Conservation (phyloP, 2,888 invertebrate species). For the Sycophila texana region DNA sequence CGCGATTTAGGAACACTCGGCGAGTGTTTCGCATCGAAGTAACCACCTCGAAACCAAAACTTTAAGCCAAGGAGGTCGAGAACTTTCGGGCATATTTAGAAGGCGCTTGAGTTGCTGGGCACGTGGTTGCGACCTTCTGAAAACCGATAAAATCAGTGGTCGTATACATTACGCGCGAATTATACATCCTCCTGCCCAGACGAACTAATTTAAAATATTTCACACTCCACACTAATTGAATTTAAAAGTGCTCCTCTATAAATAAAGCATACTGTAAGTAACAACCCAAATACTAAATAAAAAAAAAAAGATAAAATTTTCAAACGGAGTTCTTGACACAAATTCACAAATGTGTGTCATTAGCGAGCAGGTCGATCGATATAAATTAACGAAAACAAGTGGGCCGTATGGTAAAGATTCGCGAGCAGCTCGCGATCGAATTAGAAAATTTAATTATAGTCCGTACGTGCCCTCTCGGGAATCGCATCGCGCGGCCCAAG, state of each 20-base stretch:
- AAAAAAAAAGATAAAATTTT: too few species aligned
- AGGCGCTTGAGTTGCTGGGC: conserved; percentile 31
- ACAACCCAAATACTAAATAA: too few species aligned
- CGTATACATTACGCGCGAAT: background rate
- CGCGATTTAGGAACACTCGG: conserved; percentile 6
- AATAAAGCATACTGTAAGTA: too few species aligned
- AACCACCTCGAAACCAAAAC: background rate
- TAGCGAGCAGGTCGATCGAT: too few species aligned
- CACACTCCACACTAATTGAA: too few species aligned
- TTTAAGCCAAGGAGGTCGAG: conserved; percentile 14
- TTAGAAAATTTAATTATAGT: conserved; percentile 47
- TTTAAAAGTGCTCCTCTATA: too few species aligned
- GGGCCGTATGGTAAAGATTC: background rate
- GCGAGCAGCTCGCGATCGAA: conserved; percentile 3
- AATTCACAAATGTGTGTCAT: too few species aligned
- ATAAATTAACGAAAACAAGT: too few species aligned
- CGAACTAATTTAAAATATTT: too few species aligned
- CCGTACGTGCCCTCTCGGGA: background rate
- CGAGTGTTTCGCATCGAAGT: conserved; percentile 3
- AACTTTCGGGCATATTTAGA: conserved; percentile 33
- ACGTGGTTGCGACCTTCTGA: background rate
- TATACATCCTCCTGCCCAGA: too few species aligned
- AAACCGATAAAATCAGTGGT: background rate
- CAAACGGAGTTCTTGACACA: too few species aligned
- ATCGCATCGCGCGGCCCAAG: conserved; percentile 14